Evolutionary conservation across 1,140 invertebrate species (phyloP), one percentile per base, ranked within the genome.

Genomic region (Babylonia areolata): DNA sequence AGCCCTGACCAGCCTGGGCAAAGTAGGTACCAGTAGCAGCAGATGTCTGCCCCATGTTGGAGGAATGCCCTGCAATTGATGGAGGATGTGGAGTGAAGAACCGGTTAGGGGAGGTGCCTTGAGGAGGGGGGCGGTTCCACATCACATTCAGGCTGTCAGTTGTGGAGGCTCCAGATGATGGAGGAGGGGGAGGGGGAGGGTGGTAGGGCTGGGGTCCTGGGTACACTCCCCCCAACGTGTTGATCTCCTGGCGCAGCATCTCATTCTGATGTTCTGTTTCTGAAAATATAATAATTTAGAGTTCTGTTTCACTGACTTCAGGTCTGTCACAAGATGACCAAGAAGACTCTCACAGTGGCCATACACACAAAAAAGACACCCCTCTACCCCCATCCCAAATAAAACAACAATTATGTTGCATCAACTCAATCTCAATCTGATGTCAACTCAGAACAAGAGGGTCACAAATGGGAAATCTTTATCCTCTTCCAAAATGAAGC

Each of bases 191-290:
- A 35, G 54, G 11, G 37, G 37, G 40, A 23, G 69, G 69, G 35
- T 81, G 85, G 71, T 85, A 86, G 46, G 42, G 3, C 82, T 28
- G 85, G 33, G 84, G 73, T 46, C 42, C 39, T n/a, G 84, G 85
- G 69, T 81, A 86, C 42, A 87, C 64, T 17, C 81, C 81, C 35
- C 73, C 84, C 84, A 91, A 31, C 0, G 69, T 86, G 73, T 85
- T 86, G 37, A 89, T 88, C 42, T 89, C 89, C 37, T 86, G 87
- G 80, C 84, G 83, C 23, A 88, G 85, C 1, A 89, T 40, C 35
- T 91, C 90, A 42, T 88, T 77, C 37, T 89, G 90, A 39, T 91
- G 90, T 73, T 90, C 87, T 37, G 87, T 89, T 86, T 91, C 90
- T 91, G 86, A 1, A 86, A 84, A 84, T 37, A 78, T 51, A 86